Evolutionary conservation across 2,113 vertebrate species (phyloP).

Genomic region (Alethe diademata): DNA sequence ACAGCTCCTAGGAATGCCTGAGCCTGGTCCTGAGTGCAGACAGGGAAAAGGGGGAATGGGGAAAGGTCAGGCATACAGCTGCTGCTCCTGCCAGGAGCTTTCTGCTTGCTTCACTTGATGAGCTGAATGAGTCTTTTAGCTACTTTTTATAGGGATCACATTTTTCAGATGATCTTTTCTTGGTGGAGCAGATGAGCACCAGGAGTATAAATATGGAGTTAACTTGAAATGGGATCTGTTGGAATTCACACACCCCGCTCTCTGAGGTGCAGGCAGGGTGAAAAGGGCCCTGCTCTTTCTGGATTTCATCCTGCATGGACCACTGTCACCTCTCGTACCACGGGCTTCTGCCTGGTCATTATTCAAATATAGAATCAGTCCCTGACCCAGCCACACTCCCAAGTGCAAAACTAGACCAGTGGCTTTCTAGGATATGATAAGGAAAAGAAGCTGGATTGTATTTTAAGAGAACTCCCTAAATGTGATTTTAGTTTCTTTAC

Average conservation of each 20-base stretch:
- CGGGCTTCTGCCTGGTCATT: not conserved
- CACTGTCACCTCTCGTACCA: not conserved
- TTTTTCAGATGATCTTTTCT: slow-evolving; percentile 30
- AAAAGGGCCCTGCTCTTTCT: not conserved
- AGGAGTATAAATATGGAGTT: slow-evolving; percentile 16
- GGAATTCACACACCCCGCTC: slow-evolving; percentile 48
- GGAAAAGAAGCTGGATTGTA: not conserved
- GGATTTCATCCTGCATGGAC: not conserved
- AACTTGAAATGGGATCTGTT: slow-evolving; percentile 46
- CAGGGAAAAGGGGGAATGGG: not conserved
- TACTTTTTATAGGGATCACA: not conserved
- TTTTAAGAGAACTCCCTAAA: not conserved
- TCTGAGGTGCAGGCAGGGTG: not conserved
- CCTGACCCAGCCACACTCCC: not conserved
- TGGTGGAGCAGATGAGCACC: slow-evolving; percentile 25
- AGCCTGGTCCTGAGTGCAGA: not conserved
- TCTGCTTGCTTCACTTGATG: not conserved
- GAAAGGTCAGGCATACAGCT: slow-evolving; percentile 38
- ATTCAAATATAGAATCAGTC: not conserved
- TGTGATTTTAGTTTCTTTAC: not conserved
- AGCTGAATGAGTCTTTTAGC: slow-evolving; percentile 13
- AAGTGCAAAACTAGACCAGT: not conserved
- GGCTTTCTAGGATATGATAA: not conserved
- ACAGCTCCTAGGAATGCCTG: not conserved
- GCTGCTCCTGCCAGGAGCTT: not conserved